Conservation (phyloP, 2,888 invertebrate species). For the Hedya salicella region DNA sequence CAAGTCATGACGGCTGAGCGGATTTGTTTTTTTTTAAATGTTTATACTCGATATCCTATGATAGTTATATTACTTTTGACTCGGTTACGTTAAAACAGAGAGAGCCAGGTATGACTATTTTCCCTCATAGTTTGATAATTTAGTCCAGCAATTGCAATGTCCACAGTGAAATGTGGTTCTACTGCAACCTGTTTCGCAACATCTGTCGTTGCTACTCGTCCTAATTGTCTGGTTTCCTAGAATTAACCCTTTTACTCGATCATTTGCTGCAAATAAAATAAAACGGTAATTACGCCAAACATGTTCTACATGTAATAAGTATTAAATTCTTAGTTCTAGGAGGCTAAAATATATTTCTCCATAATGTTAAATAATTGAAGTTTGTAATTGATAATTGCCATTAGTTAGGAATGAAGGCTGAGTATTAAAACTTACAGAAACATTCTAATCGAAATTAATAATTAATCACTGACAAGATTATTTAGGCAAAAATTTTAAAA, state of each 20-base stretch:
- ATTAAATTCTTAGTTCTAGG: slow-evolving; percentile 3
- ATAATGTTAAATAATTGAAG: too few species aligned
- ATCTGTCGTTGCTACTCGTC: slow-evolving; percentile 23
- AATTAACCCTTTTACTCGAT: slow-evolving; percentile 5
- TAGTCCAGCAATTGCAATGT: slow-evolving; percentile 14
- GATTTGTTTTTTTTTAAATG: too few species aligned
- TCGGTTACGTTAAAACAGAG: too few species aligned
- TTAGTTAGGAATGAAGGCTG: too few species aligned
- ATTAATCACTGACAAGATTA: neutral
- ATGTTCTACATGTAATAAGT: slow-evolving; percentile 2
- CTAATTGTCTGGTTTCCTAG: slow-evolving; percentile 32
- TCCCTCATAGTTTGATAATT: neutral
- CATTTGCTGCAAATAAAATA: neutral
- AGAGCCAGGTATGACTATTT: too few species aligned
- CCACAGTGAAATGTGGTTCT: neutral
- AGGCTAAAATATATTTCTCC: too few species aligned
- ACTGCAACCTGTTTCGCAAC: slow-evolving; percentile 27
- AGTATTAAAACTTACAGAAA: neutral
- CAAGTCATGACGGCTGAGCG: too few species aligned
- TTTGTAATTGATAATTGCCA: too few species aligned
- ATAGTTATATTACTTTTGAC: too few species aligned
- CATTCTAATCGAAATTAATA: neutral
- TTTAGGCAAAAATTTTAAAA: neutral
- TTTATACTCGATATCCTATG: too few species aligned
- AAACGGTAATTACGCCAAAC: slow-evolving; percentile 17